Evolutionary conservation across 2,113 vertebrate genomes (phyloP).

Genomic region (Muscicapa adusta): DNA sequence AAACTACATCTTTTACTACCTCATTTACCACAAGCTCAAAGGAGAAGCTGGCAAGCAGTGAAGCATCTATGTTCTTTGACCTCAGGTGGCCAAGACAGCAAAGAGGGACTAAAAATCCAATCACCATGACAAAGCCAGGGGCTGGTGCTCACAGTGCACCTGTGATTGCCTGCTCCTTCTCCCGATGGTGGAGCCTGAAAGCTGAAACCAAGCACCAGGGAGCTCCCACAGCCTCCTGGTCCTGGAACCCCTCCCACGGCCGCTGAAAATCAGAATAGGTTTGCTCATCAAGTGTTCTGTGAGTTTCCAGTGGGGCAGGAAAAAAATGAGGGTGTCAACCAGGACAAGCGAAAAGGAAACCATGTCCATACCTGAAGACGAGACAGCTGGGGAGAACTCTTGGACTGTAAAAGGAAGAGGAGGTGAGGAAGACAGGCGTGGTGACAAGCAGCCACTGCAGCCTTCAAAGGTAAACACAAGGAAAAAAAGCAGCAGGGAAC

Average conservation of each 20-base stretch:
- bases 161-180: background rate
- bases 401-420: background rate
- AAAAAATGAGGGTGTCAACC: background rate
- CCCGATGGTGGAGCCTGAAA: background rate
- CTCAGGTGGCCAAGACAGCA: background rate
- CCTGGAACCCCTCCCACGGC: background rate
- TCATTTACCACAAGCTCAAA: background rate
- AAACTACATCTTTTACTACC: background rate
- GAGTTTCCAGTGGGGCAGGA: background rate
- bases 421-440: background rate
- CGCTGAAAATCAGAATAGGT: background rate
- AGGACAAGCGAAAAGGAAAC: background rate
- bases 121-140: background rate
- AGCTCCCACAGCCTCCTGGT: background rate
- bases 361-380: background rate
- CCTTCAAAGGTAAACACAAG: background rate
- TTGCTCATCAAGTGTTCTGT: background rate
- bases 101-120: background rate
- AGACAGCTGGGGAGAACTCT: background rate
- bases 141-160: background rate
- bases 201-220: background rate
- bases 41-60: background rate
- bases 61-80: background rate
- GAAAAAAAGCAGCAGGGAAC: background rate
- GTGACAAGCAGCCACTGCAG: background rate